Percentiles rank a stretch among this genome's conserved stretches.
These are phyloP conservation scores for Meloidogyne chitwoodi DNA, from an alignment of 1,140 invertebrate genomes.

Conservation along the genomic window DNA sequence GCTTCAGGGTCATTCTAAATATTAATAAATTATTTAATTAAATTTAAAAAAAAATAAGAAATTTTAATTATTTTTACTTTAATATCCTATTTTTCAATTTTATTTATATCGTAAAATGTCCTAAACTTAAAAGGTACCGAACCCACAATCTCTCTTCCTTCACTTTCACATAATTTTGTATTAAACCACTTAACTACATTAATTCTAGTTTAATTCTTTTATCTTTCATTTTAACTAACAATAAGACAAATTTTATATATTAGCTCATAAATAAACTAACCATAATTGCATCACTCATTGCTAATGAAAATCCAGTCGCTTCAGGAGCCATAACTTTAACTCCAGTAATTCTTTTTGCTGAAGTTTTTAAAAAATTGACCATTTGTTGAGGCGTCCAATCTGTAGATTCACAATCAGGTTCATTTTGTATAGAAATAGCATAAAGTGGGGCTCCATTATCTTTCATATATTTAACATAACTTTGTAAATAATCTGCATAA, in stretches of 20 bases:
- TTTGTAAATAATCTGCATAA: not conserved
- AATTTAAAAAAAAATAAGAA: not conserved
- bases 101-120: too few relatives aligned
- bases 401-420: not conserved
- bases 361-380: not conserved
- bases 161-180: too few relatives aligned
- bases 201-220: too few relatives aligned
- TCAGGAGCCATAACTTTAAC: not conserved
- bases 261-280: not conserved
- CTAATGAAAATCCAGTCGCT: not conserved
- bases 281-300: not conserved
- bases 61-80: not conserved
- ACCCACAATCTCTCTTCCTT: too few relatives aligned
- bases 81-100: too few relatives aligned
- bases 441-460: not conserved
- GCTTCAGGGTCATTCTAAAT: not conserved
- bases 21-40: not conserved
- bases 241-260: too few relatives aligned
- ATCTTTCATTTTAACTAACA: too few relatives aligned
- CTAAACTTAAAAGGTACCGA: too few relatives aligned
- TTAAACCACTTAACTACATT: too few relatives aligned
- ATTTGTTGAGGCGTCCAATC: not conserved
- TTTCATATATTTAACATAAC: not conserved
- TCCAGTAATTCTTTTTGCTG: not conserved
- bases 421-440: constrained; percentile 2